Percentiles rank a stretch among this genome's conserved stretches.
Evolutionary conservation across 2,888 invertebrate genomes (phyloP).

Genomic region (Artemia sp.): DNA sequence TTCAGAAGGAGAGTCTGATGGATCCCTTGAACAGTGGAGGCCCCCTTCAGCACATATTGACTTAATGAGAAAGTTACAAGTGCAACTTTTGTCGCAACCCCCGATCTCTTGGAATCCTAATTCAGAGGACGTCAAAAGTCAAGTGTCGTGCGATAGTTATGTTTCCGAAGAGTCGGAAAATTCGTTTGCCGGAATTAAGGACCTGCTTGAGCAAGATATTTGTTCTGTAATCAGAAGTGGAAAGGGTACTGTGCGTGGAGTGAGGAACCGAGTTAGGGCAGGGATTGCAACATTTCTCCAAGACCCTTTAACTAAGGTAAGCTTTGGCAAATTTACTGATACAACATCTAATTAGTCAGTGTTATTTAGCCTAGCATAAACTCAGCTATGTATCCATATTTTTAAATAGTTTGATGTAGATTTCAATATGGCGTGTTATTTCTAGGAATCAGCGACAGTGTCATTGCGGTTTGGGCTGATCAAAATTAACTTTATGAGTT

Average conservation of each 20-base stretch:
- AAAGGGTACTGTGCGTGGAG: constrained; percentile 79
- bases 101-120: constrained; percentile 2
- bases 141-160: neutral
- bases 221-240: constrained; percentile 66
- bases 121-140: neutral
- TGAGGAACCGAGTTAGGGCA: constrained; percentile 80
- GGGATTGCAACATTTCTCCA: constrained; percentile 89
- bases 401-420: no score
- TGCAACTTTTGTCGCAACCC: neutral
- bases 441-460: no score
- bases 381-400: no score
- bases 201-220: constrained; percentile 40
- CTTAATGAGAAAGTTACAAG: constrained; percentile 6
- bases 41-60: constrained; percentile 4
- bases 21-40: constrained; percentile 6
- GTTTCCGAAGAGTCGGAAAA: neutral
- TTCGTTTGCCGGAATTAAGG: constrained; percentile 57
- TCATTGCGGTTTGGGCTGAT: no score
- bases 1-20: constrained; percentile 12
- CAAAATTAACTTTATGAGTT: no score
- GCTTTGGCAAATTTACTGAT: constrained; percentile 27
- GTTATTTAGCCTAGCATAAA: neutral
- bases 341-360: neutral
- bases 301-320: constrained; percentile 56
- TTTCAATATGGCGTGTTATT: no score